phyloP scores from a whole-genome alignment of 2,797 vertebrate genomes.

The Ammospiza maritima region DNA sequence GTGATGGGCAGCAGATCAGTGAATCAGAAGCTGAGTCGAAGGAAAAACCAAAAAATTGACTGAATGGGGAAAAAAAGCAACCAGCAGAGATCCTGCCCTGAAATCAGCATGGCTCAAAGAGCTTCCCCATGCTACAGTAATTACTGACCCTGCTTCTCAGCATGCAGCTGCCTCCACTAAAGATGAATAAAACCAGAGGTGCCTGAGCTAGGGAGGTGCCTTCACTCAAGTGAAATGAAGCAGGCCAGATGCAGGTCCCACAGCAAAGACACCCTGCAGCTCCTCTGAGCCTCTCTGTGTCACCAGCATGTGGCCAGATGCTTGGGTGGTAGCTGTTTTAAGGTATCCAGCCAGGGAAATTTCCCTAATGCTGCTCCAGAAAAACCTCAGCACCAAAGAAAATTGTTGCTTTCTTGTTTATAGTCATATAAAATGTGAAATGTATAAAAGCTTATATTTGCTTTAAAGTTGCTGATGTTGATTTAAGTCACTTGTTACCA shows the following conservation, averaged over 20 bases:
- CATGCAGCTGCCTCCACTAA: fast-evolving
- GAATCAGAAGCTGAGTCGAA: fast-evolving
- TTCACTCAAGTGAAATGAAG: background rate
- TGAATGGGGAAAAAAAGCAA: background rate
- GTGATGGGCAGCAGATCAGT: background rate
- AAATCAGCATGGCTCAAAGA: background rate
- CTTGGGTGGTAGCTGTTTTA: background rate
- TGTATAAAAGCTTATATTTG: background rate
- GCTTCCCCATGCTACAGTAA: background rate
- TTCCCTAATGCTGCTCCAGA: background rate
- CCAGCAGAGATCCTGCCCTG: background rate
- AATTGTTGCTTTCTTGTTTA: background rate
- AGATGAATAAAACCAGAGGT: background rate
- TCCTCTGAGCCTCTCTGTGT: background rate
- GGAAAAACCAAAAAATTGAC: background rate
- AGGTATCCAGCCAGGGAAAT: background rate
- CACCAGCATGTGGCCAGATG: background rate
- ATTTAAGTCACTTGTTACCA: background rate
- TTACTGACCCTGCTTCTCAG: background rate
- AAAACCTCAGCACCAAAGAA: background rate
- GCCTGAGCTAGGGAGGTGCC: background rate
- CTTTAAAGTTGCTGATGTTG: background rate
- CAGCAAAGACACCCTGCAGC: background rate
- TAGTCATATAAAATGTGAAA: background rate
- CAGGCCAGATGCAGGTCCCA: fast-evolving